Conservation (phyloP, 2,797 vertebrate genomes). For the Sciaenops ocellatus region DNA sequence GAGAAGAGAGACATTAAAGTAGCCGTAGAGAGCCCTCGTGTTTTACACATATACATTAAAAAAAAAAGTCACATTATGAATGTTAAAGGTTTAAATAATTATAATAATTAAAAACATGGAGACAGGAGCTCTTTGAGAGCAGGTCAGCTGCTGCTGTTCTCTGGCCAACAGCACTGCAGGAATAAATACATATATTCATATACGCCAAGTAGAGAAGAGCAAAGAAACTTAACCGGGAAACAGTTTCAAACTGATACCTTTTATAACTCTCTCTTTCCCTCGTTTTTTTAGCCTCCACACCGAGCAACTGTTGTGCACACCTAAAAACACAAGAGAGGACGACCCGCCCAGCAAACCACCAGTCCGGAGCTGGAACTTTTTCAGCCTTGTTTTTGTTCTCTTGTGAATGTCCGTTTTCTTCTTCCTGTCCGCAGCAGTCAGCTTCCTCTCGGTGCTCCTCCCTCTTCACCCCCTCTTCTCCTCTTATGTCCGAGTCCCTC, state of each 20-base stretch:
- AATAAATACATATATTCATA: constrained; percentile 85
- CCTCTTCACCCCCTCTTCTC: neutral
- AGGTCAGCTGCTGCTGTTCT: constrained; percentile 81
- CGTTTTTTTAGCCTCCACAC: constrained; percentile 45
- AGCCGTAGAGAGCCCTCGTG: constrained; percentile 82
- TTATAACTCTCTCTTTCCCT: constrained; percentile 53
- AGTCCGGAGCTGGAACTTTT: constrained; percentile 61
- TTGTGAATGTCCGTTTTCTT: constrained; percentile 66
- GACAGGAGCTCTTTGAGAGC: constrained; percentile 87
- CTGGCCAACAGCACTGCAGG: constrained; percentile 81
- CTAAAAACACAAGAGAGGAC: constrained; percentile 49
- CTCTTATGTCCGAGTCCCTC: constrained; percentile 58
- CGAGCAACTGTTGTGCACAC: constrained; percentile 67
- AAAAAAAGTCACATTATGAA: constrained; percentile 80
- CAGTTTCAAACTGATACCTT: constrained; percentile 78
- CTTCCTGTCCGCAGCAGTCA: constrained; percentile 70
- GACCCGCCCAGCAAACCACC: constrained; percentile 2
- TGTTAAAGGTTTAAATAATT: constrained; percentile 87
- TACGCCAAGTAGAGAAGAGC: constrained; percentile 70
- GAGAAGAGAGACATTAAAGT: constrained; percentile 56
- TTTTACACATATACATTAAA: constrained; percentile 78
- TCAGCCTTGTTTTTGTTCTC: constrained; percentile 64
- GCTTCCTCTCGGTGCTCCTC: constrained; percentile 55
- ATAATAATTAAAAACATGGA: constrained; percentile 80
- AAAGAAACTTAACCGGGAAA: constrained; percentile 64